phyloP scores from a whole-genome alignment of 2,113 vertebrate genomes.

The Galbula dea region DNA sequence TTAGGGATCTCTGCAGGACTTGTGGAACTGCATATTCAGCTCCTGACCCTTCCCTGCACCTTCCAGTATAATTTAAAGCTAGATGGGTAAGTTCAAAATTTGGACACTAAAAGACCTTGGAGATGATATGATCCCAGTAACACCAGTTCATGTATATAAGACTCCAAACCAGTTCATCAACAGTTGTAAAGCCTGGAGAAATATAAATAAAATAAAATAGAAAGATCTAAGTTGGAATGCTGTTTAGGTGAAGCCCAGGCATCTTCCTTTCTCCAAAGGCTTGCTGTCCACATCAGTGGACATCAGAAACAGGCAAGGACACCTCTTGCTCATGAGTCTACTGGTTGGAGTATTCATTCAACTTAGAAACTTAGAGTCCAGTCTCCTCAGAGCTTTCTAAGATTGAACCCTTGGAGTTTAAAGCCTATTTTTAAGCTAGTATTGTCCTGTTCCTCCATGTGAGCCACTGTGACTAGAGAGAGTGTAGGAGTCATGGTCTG shows the following conservation, averaged over 20 bases:
- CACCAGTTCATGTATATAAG: neutral
- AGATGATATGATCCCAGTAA: neutral
- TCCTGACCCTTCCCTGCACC: neutral
- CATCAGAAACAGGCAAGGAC: accelerated
- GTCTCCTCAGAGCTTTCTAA: neutral
- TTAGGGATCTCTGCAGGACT: neutral
- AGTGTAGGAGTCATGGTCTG: neutral
- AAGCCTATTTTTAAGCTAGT: neutral
- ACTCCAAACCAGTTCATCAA: neutral
- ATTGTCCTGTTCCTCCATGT: neutral
- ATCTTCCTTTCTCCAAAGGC: neutral
- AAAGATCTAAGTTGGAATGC: neutral
- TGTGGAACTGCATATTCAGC: neutral
- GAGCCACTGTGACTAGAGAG: neutral
- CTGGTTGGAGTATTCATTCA: neutral
- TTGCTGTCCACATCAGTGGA: neutral
- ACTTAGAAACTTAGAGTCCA: neutral
- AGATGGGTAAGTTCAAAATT: neutral
- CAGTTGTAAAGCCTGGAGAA: accelerated
- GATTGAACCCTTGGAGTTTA: no score
- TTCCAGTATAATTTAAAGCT: neutral
- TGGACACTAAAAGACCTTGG: neutral
- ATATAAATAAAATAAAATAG: no score
- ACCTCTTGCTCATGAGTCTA: neutral
- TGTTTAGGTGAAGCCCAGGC: neutral